A percentile compares a stretch with the other conserved stretches of the same genome.
These are phyloP conservation scores for Unio pictorum DNA, from an alignment of 2,888 invertebrate genomes.

Conservation along the genomic window DNA sequence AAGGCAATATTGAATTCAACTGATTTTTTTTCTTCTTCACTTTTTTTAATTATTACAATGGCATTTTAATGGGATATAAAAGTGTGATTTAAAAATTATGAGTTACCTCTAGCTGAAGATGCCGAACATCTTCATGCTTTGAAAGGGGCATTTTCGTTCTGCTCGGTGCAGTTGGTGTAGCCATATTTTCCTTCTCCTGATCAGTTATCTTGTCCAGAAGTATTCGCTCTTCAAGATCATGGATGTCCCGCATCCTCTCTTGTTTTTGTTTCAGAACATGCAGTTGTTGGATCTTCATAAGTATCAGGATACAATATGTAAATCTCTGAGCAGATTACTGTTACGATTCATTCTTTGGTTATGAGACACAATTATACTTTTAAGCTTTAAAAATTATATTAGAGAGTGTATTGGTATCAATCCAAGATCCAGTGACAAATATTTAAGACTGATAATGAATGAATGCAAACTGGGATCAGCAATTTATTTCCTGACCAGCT, in stretches of 20 bases:
- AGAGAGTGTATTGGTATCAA: too few relatives aligned
- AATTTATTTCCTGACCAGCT: not conserved
- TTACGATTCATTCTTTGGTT: too few relatives aligned
- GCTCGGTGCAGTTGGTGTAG: constrained; percentile 5
- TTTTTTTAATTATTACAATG: too few relatives aligned
- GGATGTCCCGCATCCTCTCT: constrained; percentile 48
- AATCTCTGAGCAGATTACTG: too few relatives aligned
- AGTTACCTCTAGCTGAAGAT: constrained; percentile 55
- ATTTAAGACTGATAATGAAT: too few relatives aligned
- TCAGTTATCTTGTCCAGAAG: constrained; percentile 52
- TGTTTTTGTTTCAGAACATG: constrained; percentile 44
- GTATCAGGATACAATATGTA: not conserved
- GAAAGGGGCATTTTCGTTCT: constrained; percentile 43
- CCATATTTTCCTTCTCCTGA: constrained; percentile 22
- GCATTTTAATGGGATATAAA: too few relatives aligned
- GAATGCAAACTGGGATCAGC: too few relatives aligned
- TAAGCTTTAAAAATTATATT: too few relatives aligned
- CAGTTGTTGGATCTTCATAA: constrained; percentile 32
- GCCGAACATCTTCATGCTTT: constrained; percentile 47
- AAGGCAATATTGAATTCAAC: too few relatives aligned
- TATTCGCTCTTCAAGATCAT: constrained; percentile 58
- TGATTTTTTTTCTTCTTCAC: too few relatives aligned
- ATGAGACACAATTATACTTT: too few relatives aligned
- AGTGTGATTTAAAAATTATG: not conserved
- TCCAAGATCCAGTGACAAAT: too few relatives aligned